A percentile compares a stretch with the other conserved stretches of the same genome.
Evolutionary conservation across 2,113 vertebrate genomes (phyloP).

Genomic region (Danionella cerebrum): DNA sequence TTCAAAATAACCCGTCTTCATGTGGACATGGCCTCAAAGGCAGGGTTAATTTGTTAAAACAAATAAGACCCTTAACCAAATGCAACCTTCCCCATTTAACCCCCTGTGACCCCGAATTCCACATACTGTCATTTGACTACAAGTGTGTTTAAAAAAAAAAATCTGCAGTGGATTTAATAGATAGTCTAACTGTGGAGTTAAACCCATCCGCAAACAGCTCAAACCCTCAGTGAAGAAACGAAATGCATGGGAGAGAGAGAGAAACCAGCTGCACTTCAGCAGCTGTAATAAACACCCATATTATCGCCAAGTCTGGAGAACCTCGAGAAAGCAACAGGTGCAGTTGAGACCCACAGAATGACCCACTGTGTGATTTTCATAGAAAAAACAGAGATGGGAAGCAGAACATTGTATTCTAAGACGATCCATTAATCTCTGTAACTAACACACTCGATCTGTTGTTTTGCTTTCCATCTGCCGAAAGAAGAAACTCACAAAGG

Average conservation of each 20-base stretch:
- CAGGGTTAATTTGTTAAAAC: too few relatives aligned
- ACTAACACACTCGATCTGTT: background rate
- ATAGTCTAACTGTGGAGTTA: too few relatives aligned
- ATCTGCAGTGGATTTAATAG: too few relatives aligned
- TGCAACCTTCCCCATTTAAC: too few relatives aligned
- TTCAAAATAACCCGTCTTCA: too few relatives aligned
- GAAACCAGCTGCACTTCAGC: slow-evolving; percentile 12
- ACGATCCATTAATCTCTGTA: background rate
- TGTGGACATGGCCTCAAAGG: too few relatives aligned
- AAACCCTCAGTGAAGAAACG: too few relatives aligned
- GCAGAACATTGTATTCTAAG: background rate
- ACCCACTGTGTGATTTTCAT: background rate
- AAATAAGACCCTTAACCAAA: too few relatives aligned
- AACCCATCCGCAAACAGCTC: too few relatives aligned
- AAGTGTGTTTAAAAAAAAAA: too few relatives aligned
- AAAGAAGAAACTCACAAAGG: background rate
- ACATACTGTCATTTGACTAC: too few relatives aligned
- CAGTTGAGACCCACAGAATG: slow-evolving; percentile 5
- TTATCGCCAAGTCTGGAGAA: slow-evolving; percentile 10
- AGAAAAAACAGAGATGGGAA: background rate
- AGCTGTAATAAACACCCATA: slow-evolving; percentile 30
- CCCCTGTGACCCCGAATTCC: too few relatives aligned
- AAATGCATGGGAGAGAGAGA: background rate
- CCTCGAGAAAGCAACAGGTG: slow-evolving; percentile 12
- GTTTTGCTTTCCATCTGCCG: slow-evolving; percentile 5